Evolutionary conservation across 2,888 invertebrate species (phyloP).

Genomic region (Cheilosia grossa): DNA sequence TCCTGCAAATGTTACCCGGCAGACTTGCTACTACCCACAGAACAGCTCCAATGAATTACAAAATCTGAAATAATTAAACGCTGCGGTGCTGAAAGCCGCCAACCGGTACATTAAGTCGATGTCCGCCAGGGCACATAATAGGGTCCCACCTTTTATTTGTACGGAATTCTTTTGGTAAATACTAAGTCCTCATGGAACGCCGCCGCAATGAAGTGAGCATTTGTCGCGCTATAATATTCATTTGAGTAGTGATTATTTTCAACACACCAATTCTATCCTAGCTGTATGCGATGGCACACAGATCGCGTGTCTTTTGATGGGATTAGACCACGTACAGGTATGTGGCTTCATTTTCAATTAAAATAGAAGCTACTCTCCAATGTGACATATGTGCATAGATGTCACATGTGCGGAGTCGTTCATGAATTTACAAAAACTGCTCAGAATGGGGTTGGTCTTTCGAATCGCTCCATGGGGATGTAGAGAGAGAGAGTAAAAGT

Average conservation of each 20-base stretch:
- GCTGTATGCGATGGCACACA: background rate
- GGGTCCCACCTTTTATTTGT: background rate
- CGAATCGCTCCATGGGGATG: conserved; percentile 15
- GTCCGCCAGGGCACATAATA: background rate
- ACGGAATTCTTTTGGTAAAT: background rate
- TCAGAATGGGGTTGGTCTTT: conserved; percentile 27
- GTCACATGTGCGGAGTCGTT: conserved; percentile 11
- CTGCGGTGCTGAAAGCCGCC: conserved; percentile 23
- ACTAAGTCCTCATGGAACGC: background rate
- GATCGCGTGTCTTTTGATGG: conserved; percentile 33
- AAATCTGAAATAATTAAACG: conserved; percentile 50
- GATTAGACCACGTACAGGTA: background rate
- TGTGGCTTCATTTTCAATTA: conserved; percentile 50
- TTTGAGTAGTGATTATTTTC: conserved; percentile 39
- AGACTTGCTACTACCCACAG: background rate
- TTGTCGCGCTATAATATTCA: conserved; percentile 41
- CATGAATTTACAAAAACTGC: conserved; percentile 24
- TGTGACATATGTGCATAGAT: conserved; percentile 14
- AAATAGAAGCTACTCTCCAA: conserved; percentile 41
- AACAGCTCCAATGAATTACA: conserved; percentile 25
- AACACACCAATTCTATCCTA: background rate
- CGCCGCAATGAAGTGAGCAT: conserved; percentile 18
- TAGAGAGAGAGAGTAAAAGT: background rate
- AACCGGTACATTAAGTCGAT: background rate
- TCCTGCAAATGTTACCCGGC: background rate